A percentile compares a stretch with the other conserved stretches of the same genome.
These are phyloP conservation scores for Acropora yongei DNA, from an alignment of 64 coral and sea anemone species.

Conservation along the genomic window DNA sequence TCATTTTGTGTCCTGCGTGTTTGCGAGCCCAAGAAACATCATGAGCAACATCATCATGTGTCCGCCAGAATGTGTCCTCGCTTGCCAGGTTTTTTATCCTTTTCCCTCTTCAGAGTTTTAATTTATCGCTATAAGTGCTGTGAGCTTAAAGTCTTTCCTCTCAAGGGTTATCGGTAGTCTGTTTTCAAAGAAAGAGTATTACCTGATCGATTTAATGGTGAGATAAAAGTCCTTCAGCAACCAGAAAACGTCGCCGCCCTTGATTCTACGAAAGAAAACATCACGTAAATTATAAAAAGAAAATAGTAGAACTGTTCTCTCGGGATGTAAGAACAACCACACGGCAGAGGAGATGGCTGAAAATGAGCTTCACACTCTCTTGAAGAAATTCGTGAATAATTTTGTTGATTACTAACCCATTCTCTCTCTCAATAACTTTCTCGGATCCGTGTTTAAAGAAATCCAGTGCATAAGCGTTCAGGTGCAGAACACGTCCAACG, in stretches of 20 bases:
- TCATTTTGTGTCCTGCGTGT: no score
- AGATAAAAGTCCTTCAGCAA: conserved; percentile 34
- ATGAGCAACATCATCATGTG: no score
- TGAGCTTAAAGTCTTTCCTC: neutral
- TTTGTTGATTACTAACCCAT: conserved; percentile 5
- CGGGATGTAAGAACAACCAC: no score
- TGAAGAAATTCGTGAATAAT: neutral
- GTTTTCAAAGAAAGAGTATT: neutral
- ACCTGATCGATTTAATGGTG: conserved; percentile 55
- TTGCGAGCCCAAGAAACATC: no score
- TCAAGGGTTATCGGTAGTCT: neutral
- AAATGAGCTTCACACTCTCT: neutral
- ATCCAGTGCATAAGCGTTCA: conserved; percentile 53
- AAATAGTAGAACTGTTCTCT: neutral
- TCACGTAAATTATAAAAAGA: no score
- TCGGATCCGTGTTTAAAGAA: conserved; percentile 36
- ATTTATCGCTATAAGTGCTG: no score
- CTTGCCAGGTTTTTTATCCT: no score
- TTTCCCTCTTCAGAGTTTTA: no score
- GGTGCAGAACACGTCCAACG: neutral
- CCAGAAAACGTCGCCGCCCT: conserved; percentile 5
- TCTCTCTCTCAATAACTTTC: neutral
- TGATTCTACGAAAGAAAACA: conserved; percentile 20
- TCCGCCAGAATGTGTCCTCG: no score
- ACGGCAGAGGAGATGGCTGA: neutral